These are phyloP conservation scores for Drosophila nebulosa DNA, from an alignment of 1,140 invertebrate genomes.

Conservation along the genomic window DNA sequence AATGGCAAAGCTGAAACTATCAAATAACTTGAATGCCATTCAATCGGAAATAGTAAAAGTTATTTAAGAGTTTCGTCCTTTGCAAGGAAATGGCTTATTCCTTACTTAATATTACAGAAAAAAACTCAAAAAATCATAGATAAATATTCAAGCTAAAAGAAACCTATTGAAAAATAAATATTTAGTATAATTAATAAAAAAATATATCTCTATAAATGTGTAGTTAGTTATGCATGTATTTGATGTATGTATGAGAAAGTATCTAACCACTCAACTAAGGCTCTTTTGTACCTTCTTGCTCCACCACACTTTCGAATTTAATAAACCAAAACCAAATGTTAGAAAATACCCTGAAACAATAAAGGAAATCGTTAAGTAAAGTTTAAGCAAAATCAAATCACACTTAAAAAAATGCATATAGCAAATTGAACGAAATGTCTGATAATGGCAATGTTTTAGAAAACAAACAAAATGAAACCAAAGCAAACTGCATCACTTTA, in stretches of 20 bases:
- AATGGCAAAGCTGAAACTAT: neutral
- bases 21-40: neutral
- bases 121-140: neutral
- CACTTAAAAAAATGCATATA: slow-evolving; percentile 18
- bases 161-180: slow-evolving; percentile 18
- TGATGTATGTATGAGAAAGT: neutral
- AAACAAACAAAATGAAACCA: neutral
- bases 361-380: slow-evolving; percentile 51
- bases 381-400: slow-evolving; percentile 26
- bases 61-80: neutral
- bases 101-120: neutral
- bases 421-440: slow-evolving; percentile 30
- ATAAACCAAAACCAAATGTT: neutral
- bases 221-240: neutral
- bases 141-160: slow-evolving; percentile 1
- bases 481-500: neutral
- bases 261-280: slow-evolving; percentile 19
- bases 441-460: slow-evolving; percentile 22
- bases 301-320: slow-evolving; percentile 77
- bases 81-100: neutral
- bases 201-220: neutral
- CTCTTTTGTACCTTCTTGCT: slow-evolving; percentile 74
- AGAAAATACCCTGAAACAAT: slow-evolving; percentile 21
- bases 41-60: neutral
- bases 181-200: neutral